Conservation (phyloP, 2,113 vertebrate species). For the Anolis sagrei region DNA sequence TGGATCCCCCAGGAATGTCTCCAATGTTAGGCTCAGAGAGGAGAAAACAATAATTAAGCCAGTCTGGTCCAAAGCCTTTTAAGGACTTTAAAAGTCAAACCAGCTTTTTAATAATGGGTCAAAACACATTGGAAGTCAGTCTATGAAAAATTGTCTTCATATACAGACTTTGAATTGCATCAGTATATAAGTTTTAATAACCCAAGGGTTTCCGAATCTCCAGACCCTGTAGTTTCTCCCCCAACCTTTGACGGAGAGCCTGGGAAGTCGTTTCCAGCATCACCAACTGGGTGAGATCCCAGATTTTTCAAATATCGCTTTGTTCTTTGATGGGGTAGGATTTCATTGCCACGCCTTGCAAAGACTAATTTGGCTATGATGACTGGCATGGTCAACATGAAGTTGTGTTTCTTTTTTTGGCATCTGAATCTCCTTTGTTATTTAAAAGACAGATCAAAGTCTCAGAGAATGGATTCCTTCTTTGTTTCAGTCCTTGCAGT, state of each 20-base stretch:
- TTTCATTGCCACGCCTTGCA: neutral
- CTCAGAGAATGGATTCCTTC: neutral
- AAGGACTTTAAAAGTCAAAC: no score
- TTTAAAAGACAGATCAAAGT: neutral
- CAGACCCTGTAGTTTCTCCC: neutral
- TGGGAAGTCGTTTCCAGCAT: neutral
- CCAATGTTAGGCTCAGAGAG: no score
- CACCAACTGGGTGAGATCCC: neutral
- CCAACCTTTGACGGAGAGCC: neutral
- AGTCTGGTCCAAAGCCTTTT: no score
- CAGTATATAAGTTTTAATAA: neutral
- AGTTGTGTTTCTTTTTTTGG: neutral
- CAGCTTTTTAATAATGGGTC: no score
- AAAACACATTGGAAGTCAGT: neutral
- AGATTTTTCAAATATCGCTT: neutral
- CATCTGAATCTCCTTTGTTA: neutral
- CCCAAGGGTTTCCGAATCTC: no score
- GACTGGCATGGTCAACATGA: neutral
- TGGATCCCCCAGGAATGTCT: no score
- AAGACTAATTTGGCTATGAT: neutral
- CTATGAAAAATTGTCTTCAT: neutral
- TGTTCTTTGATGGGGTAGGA: neutral
- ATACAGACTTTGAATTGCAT: neutral
- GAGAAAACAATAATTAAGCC: no score
- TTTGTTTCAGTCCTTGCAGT: neutral